Conservation (phyloP, 2,113 vertebrate species). For the Dinomys branickii region DNA sequence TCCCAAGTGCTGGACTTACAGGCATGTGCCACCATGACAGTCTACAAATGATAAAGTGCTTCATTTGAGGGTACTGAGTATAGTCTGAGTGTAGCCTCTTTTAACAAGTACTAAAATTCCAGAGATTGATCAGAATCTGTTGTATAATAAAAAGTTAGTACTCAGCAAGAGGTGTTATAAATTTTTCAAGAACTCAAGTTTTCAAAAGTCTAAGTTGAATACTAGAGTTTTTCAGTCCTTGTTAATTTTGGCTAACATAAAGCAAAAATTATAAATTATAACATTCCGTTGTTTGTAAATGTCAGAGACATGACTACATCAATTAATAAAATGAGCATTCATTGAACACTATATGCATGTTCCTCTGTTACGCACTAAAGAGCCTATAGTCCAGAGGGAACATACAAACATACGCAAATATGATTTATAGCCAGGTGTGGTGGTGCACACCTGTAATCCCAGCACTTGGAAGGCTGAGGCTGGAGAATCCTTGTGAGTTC, state of each 20-base stretch:
- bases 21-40: not conserved
- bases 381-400: not conserved
- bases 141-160: not conserved
- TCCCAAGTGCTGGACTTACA: not conserved
- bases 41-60: conserved; percentile 68
- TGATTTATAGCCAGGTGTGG: not conserved
- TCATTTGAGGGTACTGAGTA: conserved; percentile 68
- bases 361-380: not conserved
- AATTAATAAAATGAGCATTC: not conserved
- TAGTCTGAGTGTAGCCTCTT: not conserved
- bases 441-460: too few species aligned
- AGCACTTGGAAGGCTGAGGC: too few species aligned
- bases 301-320: not conserved
- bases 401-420: conserved; percentile 13
- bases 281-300: not conserved
- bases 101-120: not conserved
- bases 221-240: conserved; percentile 12
- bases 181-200: conserved; percentile 31
- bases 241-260: conserved; percentile 21
- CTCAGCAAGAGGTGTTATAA: not conserved
- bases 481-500: too few species aligned
- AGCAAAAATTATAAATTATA: not conserved
- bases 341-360: not conserved
- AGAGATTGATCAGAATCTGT: not conserved
- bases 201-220: conserved; percentile 6